Evolutionary conservation across 1,140 invertebrate genomes (phyloP), one percentile per base, ranked within the genome.

Genomic region (Drosophila asahinai): DNA sequence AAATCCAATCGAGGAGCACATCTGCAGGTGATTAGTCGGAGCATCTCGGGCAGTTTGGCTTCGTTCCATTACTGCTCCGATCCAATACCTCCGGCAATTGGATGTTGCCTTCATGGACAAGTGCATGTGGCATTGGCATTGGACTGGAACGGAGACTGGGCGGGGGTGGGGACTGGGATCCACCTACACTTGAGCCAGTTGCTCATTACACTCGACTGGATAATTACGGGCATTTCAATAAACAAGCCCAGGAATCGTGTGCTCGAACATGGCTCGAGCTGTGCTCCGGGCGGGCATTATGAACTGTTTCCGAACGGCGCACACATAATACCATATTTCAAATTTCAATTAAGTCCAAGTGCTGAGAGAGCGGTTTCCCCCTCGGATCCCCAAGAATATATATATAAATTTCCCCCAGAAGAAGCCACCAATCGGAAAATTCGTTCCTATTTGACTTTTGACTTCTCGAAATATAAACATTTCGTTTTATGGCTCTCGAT

Each of bases 341-440:
- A 92, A 91, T 86, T 91, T 91, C 89, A 92, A 91, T 91, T 91
- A 92, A 84, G 90, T 72, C 82, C 90, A 90, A 92, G 90, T 91
- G 90, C 90, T 92, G 89, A 91, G 84, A 81, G 89, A 91, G 79
- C 52, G 45, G 71, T 11, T 14, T 25, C 59, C 62, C 36, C 57
- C 27, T 33, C 33, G 19, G 7, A 15, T 43, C 19, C 61, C 36
- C 30, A 33, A 2, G 30, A 33, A 19, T 22, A 5, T 12, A 17
- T 12, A 6, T 57, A n/a, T 25, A 7, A 7, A 8, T 22, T 43
- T 22, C 42, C 40, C 74, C 43, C 30, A 14, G 9, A 19, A 48
- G 19, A 45, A 25, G 30, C 54, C 61, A 51, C 80, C 83, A 86
- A 83, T 83, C 67, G 84, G 81, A 89, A 75, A 40, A 33, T 47